Percentiles rank a stretch among this genome's conserved stretches.
These are phyloP conservation scores for Dicaeum eximium DNA, from an alignment of 2,113 vertebrate genomes.

Conservation along the genomic window DNA sequence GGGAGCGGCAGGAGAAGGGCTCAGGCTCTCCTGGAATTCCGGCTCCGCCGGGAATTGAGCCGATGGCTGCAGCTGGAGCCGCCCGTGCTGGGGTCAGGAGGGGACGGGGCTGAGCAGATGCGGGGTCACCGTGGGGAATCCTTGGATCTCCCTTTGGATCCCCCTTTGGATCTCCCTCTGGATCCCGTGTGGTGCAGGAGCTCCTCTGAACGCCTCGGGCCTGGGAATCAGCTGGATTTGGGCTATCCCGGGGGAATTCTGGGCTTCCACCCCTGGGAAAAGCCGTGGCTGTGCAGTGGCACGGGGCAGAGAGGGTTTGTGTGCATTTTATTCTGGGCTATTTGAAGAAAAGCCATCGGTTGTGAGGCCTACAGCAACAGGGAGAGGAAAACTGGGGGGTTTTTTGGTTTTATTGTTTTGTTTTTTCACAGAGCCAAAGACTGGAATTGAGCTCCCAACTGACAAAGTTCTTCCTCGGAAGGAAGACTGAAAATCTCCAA, in stretches of 20 bases:
- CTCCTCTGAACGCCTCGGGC: background rate
- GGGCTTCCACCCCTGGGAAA: background rate
- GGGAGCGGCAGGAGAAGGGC: background rate
- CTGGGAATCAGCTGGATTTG: background rate
- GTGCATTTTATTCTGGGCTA: background rate
- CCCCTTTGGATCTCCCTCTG: accelerated
- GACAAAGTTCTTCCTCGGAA: background rate
- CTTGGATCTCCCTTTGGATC: background rate
- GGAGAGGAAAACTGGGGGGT: background rate
- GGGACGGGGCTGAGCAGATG: background rate
- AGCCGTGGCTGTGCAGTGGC: background rate
- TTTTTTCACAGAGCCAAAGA: background rate
- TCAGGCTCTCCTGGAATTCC: background rate
- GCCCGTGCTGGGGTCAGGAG: background rate
- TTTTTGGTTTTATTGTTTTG: background rate
- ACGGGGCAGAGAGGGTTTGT: background rate
- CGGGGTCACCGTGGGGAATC: background rate
- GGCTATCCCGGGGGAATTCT: background rate
- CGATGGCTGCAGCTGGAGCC: background rate
- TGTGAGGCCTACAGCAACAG: background rate
- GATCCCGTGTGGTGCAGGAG: background rate
- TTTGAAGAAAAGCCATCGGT: background rate
- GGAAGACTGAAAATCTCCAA: background rate
- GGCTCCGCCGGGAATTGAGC: background rate
- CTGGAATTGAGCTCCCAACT: background rate